Evolutionary conservation across 2,113 vertebrate species (phyloP), one percentile per base, ranked within the genome.

Genomic region (Cochlearius cochlearius): DNA sequence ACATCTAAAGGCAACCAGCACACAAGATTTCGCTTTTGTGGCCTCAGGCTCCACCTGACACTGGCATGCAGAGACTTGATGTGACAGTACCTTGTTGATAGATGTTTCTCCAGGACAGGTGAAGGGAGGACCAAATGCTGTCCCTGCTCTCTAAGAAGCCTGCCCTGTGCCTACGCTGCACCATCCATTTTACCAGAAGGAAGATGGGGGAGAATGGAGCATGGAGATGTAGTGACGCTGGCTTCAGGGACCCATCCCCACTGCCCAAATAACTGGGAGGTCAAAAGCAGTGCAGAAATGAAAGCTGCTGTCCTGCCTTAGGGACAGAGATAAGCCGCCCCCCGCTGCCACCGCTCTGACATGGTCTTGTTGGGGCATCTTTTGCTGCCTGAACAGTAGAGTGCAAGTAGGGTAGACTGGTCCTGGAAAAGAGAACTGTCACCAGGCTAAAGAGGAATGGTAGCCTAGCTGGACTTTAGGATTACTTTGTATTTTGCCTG

Each of bases 141-240:
- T 32, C 56, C 64, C 60, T 74, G 88, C 39, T 67, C 11, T 12
- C 21, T 25, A 27, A 64, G 52, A 80, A 92, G 68, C 43, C 50
- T 80, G 36, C 18, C 53, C 39, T 7, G 4, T 26, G n/a, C 39
- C 30, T 59, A 2, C 1, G 0, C 72, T 9, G 4, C 36, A 10
- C 55, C 16, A 2, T 25, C 79, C 4, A 0, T 63, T 30, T 12
- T 38, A 10, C 55, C 39, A 58, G 39, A 12, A 53, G 67, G 67
- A 66, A 41, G 26, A 4, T 3, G 25, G 15, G 29, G 50, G 26
- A 26, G 47, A 72, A 38, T 41, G 47, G 55, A 87, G 17, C 0
- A 0, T 10, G 53, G 64, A 67, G 8, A 16, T n/a, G 47, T 19
- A 43, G 12, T 14, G n/a, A 43, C 41, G 5, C 41, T 43, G 41